Base-by-base conservation (phyloP, 2,113 vertebrate species). In the Recurvirostra avosetta region DNA sequence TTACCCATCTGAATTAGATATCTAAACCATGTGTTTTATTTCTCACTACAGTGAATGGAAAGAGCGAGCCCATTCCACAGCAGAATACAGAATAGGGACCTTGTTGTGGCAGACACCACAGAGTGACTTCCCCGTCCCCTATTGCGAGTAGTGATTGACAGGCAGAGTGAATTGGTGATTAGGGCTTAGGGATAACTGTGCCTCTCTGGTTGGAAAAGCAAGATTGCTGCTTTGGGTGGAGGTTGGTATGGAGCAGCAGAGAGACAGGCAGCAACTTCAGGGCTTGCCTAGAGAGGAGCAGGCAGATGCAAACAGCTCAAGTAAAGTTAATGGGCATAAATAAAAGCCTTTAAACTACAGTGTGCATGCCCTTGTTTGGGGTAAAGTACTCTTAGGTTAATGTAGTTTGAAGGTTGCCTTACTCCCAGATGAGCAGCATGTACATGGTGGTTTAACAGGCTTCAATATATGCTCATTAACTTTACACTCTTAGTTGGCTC, bases 321-420 rank as follows among this genome's bases (percentile, higher is more conserved):
- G 68, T 56, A 56, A 87, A 95, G 82, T 62, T 94, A 94, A 79
- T 71, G 79, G 50, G 32, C 45, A 74, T 58, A 88, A 97, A 86
- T 77, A 74, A 89, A 96, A 94, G 47, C 83, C 83, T 96, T 94
- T 91, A 84, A 81, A 84, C 63, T 77, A 45, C 20, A 53, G 50
- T 3, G 4, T 70, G 34, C 17, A 1, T 73, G 82, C 45, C 79
- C 72, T 90, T 77, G 50, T 92, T 96, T 95, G 86, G 91, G 68
- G 59, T 71, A 56, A 86, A 92, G 83, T 62, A 88, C 86, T 94
- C 79, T 76, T 58, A 73, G 65, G 63, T 88, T 95, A 92, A 96
- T 96, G 94, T 63, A 88, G 79, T 95, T 92, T 94, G 95, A 88
- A 95, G 91, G 86, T 91, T 95, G 88, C 68, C 72, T 86, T 71